phyloP scores from a whole-genome alignment of 2,888 invertebrate species.

The Tribolium freemani region DNA sequence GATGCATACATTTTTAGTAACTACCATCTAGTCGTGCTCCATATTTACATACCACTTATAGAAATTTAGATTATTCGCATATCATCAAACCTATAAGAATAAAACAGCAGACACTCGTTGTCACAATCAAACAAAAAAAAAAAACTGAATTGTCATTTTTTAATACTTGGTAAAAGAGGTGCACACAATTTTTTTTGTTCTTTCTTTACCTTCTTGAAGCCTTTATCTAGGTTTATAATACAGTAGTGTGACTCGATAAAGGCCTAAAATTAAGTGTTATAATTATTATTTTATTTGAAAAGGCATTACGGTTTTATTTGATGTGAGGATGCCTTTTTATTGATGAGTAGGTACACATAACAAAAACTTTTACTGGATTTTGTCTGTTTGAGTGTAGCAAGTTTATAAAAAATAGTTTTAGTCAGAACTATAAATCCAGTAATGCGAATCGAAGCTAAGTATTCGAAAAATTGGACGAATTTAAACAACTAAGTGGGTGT shows the following conservation, averaged over 20 bases:
- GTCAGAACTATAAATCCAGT: conserved; percentile 26
- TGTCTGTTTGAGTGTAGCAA: conserved; percentile 4
- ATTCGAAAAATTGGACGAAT: conserved; percentile 35
- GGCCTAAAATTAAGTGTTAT: conserved; percentile 36
- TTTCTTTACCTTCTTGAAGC: conserved; percentile 3
- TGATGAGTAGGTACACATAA: not conserved
- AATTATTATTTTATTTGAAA: conserved; percentile 27
- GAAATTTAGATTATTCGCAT: conserved; percentile 50
- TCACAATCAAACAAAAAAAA: conserved; percentile 61
- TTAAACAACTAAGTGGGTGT: not conserved
- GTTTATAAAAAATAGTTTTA: conserved; percentile 26
- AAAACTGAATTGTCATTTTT: conserved; percentile 50
- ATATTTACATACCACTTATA: conserved; percentile 47
- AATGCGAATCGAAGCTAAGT: conserved; percentile 24
- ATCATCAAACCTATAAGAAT: conserved; percentile 50
- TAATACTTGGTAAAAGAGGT: conserved; percentile 41
- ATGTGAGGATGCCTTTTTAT: conserved; percentile 31
- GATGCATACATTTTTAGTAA: conserved; percentile 53
- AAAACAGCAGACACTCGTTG: conserved; percentile 50
- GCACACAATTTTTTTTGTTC: conserved; percentile 23
- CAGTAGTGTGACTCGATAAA: conserved; percentile 31
- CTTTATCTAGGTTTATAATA: conserved; percentile 35
- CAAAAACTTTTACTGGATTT: conserved; percentile 21
- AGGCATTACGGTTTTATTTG: conserved; percentile 37
- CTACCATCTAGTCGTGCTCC: conserved; percentile 60